Evolutionary conservation across 2,888 invertebrate genomes (phyloP).

Genomic region (Maniola hyperantus): DNA sequence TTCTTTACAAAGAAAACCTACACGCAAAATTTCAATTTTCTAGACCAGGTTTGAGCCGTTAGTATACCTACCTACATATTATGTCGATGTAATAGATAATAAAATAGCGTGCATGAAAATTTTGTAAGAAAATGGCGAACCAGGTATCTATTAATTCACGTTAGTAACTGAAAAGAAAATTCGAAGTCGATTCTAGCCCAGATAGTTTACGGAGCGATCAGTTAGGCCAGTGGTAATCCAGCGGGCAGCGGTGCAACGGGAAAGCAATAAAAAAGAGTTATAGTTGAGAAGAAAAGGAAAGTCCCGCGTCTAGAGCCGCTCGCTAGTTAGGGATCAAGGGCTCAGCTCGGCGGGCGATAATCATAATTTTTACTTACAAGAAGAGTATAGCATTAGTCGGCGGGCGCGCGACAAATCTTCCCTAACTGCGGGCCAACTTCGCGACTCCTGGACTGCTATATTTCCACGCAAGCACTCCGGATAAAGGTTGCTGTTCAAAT

Average conservation of each 20-base stretch:
- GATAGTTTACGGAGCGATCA: constrained; percentile 45
- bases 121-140: neutral
- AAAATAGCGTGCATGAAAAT: neutral
- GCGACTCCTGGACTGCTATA: constrained; percentile 58
- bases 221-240: constrained; percentile 66
- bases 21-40: no score
- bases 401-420: constrained; percentile 78
- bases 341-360: constrained; percentile 79
- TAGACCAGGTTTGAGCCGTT: no score
- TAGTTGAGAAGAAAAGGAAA: constrained; percentile 81
- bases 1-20: no score
- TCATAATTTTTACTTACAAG: constrained; percentile 83
- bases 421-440: constrained; percentile 78
- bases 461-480: constrained; percentile 34
- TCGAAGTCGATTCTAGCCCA: constrained; percentile 38
- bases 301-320: constrained; percentile 64
- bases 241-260: constrained; percentile 66
- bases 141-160: constrained; percentile 23
- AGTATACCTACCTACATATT: no score
- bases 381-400: constrained; percentile 73
- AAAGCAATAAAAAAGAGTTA: constrained; percentile 83
- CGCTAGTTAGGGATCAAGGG: constrained; percentile 80
- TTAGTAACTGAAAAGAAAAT: constrained; percentile 35
- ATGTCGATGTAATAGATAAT: no score
- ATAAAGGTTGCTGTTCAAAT: constrained; percentile 21